Percentiles rank a stretch among this genome's conserved stretches.
Evolutionary conservation across 2,888 invertebrate species (phyloP).

Genomic region (Pollenia griseotomentosa): DNA sequence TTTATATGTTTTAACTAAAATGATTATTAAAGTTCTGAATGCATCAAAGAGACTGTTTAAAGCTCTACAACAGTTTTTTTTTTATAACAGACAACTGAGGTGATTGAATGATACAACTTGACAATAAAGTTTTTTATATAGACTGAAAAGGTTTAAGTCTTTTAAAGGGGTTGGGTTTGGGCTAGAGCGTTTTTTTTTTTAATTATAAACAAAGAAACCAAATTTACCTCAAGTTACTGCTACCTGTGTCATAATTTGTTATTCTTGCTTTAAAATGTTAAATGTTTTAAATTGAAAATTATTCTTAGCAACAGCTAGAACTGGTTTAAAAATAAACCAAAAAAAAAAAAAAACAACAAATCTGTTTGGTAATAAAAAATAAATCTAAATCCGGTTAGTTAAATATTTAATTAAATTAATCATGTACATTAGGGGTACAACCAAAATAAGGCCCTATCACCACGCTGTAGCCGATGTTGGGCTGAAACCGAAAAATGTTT

Average conservation of each 20-base stretch:
- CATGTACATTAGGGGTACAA: too few species aligned
- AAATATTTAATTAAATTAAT: slow-evolving; percentile 24
- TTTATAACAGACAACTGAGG: slow-evolving; percentile 56
- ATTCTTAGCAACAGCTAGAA: slow-evolving; percentile 32
- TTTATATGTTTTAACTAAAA: slow-evolving; percentile 22
- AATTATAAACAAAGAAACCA: not conserved
- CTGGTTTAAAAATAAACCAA: slow-evolving; percentile 51
- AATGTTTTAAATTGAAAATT: slow-evolving; percentile 47
- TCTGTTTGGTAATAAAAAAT: slow-evolving; percentile 9
- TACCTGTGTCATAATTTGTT: slow-evolving; percentile 56
- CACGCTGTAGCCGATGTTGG: too few species aligned
- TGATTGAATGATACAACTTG: slow-evolving; percentile 35
- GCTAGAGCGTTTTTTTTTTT: slow-evolving; percentile 3
- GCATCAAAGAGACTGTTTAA: slow-evolving; percentile 8
- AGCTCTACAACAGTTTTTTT: not conserved
- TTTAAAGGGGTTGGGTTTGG: slow-evolving; percentile 50
- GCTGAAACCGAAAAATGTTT: too few species aligned
- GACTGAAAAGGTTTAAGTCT: not conserved
- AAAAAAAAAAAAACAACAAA: not conserved
- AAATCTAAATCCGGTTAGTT: slow-evolving; percentile 66
- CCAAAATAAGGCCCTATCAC: too few species aligned
- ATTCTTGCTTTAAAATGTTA: slow-evolving; percentile 17
- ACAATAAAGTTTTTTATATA: not conserved
- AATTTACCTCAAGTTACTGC: slow-evolving; percentile 22
- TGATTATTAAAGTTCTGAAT: slow-evolving; percentile 47